Conservation (phyloP, 2,113 vertebrate species). For the Poicephalus gulielmi region DNA sequence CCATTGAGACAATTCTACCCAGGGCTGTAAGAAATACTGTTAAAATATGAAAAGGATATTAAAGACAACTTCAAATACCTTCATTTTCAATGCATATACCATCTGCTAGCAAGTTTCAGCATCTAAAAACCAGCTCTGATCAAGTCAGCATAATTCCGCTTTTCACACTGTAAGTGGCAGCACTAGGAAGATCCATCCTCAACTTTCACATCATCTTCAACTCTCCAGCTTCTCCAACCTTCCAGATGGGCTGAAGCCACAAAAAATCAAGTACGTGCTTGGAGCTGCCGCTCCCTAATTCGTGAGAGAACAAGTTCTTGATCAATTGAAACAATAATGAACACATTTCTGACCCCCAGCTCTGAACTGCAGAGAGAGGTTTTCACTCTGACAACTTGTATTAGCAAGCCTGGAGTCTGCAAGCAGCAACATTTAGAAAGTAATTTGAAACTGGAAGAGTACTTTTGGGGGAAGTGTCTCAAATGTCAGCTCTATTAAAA, state of each 20-base stretch:
- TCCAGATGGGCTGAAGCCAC: constrained; percentile 28
- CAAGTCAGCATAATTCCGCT: constrained; percentile 5
- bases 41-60: background rate
- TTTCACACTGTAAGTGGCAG: background rate
- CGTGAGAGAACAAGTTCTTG: background rate
- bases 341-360: constrained; percentile 18
- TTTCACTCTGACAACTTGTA: constrained; percentile 8
- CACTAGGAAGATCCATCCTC: background rate
- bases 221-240: background rate
- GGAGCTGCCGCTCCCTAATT: background rate
- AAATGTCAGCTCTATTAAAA: constrained; percentile 57
- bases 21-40: background rate
- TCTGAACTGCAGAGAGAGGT: constrained; percentile 18
- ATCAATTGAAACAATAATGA: constrained; percentile 6
- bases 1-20: background rate
- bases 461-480: constrained; percentile 48
- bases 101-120: background rate
- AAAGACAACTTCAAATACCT: background rate
- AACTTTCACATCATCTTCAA: background rate
- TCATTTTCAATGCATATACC: background rate
- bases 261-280: background rate
- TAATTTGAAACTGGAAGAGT: constrained; percentile 44
- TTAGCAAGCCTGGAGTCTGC: background rate
- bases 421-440: constrained; percentile 36
- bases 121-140: background rate